Base-by-base conservation (phyloP, 2,888 invertebrate species). In the Neoaliturus tenellus region DNA sequence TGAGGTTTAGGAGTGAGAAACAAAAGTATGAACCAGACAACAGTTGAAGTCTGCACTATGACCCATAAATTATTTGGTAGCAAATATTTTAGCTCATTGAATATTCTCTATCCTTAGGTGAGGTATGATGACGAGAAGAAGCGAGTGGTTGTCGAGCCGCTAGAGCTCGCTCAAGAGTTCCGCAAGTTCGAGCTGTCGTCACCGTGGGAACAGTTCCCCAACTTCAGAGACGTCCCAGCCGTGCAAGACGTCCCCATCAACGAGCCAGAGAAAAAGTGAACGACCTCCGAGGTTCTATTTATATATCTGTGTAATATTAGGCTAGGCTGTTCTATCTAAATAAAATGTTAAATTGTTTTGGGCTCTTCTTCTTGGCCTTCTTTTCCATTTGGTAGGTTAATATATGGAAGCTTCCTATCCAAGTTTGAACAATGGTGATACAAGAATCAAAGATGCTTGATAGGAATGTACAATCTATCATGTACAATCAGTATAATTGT, bases 121-220 rank as follows among this genome's bases (percentile, higher is more conserved):
- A 96, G 99, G 83, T 99, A 99, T 90, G 99, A 99, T 91, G 99
- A 99, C 90, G 99, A 99, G 91, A 96, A 96, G 89, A 97, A 97
- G 90, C 94, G 99, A 84, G 97, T 99, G 2, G 99, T 99, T 0
- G 94, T 97, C 80, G 99, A 99, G 90, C 99, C 99, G 0, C 90
- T 99, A 81, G 99, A 99, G 91, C 91, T 99, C 90, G 95, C 99
- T 0, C 99, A 99, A 91, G 99, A 99, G 91, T 99, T 98, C 91
- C 93, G 99, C 81, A 96, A 97, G 90, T 99, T 99, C 91, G 99
- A 99, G 90, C 93, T 99, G 86, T 96, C 96, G 86, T 96, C 98
- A 31, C 99, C 99, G 0, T 99, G 99, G 99, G 99, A 99, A 91
- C 96, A 97, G 89, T 99, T 99, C 90, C 98, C 99, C 0, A 96